phyloP scores from a whole-genome alignment of 2,888 invertebrate genomes.

The Eristalis intricaria region DNA sequence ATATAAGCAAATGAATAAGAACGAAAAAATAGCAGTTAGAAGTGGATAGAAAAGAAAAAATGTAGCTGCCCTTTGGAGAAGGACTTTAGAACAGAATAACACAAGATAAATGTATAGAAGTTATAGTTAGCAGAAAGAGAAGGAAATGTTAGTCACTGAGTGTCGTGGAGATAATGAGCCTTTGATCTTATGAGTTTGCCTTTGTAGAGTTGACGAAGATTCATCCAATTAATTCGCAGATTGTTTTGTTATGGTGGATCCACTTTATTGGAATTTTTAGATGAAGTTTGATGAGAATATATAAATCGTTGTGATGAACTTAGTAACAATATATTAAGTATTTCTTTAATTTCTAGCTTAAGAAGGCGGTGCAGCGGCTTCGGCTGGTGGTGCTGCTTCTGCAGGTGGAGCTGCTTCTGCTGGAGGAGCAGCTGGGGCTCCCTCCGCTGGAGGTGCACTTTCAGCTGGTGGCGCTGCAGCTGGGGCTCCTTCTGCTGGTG shows the following conservation, averaged over 20 bases:
- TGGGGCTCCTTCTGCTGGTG: conserved; percentile 71
- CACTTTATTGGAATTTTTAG: conserved; percentile 55
- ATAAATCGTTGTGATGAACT: conserved; percentile 55
- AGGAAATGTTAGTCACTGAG: conserved; percentile 60
- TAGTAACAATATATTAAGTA: conserved; percentile 39
- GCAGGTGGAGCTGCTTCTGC: conserved; percentile 60
- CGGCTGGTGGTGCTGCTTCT: conserved; percentile 75
- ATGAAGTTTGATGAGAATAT: conserved; percentile 33
- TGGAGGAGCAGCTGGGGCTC: conserved; percentile 37
- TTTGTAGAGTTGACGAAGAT: conserved; percentile 18
- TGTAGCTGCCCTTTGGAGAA: conserved; percentile 22
- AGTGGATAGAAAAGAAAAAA: conserved; percentile 34
- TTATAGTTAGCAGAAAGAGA: conserved; percentile 39
- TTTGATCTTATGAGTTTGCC: conserved; percentile 47
- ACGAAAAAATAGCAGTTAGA: conserved; percentile 37
- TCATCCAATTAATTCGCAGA: not conserved
- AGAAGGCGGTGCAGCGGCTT: conserved; percentile 74
- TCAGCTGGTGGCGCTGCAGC: conserved; percentile 75
- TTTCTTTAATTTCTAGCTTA: conserved; percentile 42
- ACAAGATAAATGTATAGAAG: not conserved
- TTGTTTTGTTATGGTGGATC: conserved; percentile 33
- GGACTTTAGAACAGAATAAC: not conserved
- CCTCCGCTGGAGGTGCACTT: conserved; percentile 62
- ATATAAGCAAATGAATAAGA: conserved; percentile 65
- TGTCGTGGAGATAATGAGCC: conserved; percentile 30